phyloP scores from a whole-genome alignment of 1,140 invertebrate genomes.

The Thalassaphorura encarpata region DNA sequence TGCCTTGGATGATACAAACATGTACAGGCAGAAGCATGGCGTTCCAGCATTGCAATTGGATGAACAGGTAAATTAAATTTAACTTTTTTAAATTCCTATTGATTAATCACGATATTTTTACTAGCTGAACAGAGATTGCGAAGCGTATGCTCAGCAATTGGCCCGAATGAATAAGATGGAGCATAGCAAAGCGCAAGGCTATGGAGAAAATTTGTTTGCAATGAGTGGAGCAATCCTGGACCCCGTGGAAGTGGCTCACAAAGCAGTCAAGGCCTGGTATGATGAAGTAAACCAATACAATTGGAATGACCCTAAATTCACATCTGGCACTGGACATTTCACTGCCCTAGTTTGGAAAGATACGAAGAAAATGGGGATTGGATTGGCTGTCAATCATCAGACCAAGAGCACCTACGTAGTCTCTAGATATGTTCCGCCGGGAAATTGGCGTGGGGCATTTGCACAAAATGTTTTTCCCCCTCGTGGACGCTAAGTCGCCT shows the following conservation, averaged over 20 bases:
- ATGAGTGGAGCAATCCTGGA: background rate
- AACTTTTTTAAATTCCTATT: background rate
- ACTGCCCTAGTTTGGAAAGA: constrained; percentile 16
- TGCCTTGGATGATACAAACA: background rate
- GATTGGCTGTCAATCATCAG: background rate
- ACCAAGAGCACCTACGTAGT: constrained; percentile 7
- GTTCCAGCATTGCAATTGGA: background rate
- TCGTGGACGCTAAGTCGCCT: too few species aligned
- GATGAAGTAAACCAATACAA: constrained; percentile 13
- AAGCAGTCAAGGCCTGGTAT: constrained; percentile 16
- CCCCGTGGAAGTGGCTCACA: constrained; percentile 5
- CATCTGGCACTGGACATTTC: constrained; percentile 11
- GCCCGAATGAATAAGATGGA: background rate
- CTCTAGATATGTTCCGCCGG: background rate
- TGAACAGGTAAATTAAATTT: background rate
- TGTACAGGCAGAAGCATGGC: background rate
- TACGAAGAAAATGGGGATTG: constrained; percentile 11
- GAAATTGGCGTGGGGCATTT: constrained; percentile 10
- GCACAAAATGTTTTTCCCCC: constrained; percentile 14
- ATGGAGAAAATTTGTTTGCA: constrained; percentile 19
- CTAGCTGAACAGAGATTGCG: background rate
- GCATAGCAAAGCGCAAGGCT: background rate
- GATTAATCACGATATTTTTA: background rate
- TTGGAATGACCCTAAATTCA: constrained; percentile 13
- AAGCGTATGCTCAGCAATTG: background rate